Conservation (phyloP, 2,797 vertebrate species). For the Artibeus jamaicensis region DNA sequence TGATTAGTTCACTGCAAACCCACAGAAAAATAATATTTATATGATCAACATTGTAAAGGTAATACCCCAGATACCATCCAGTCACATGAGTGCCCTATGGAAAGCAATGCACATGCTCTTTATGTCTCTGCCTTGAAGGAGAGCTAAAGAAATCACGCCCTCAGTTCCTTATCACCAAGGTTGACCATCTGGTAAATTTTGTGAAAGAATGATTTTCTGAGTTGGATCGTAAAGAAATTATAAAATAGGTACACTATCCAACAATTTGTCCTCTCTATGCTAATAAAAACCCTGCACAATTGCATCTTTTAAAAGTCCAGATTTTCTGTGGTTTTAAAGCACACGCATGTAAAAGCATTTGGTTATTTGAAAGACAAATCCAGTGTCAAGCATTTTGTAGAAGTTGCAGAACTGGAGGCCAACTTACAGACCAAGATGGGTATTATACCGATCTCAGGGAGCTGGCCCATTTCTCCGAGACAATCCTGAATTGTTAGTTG, state of each 20-base stretch:
- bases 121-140: background rate
- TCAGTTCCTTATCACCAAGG: background rate
- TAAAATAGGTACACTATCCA: background rate
- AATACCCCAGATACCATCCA: background rate
- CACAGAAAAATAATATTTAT: constrained; percentile 68
- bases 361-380: background rate
- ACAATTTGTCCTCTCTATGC: background rate
- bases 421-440: background rate
- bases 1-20: constrained; percentile 53
- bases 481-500: background rate
- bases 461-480: background rate
- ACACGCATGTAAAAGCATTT: background rate
- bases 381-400: background rate
- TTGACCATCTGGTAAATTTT: background rate
- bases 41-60: constrained; percentile 30
- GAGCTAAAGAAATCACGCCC: background rate
- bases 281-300: background rate
- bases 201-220: background rate
- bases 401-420: background rate
- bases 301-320: background rate
- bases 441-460: background rate
- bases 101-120: background rate
- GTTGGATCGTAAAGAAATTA: background rate
- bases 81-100: background rate
- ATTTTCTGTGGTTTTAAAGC: constrained; percentile 6